Evolutionary conservation across 2,113 vertebrate genomes (phyloP).

Genomic region (Lates calcarifer): DNA sequence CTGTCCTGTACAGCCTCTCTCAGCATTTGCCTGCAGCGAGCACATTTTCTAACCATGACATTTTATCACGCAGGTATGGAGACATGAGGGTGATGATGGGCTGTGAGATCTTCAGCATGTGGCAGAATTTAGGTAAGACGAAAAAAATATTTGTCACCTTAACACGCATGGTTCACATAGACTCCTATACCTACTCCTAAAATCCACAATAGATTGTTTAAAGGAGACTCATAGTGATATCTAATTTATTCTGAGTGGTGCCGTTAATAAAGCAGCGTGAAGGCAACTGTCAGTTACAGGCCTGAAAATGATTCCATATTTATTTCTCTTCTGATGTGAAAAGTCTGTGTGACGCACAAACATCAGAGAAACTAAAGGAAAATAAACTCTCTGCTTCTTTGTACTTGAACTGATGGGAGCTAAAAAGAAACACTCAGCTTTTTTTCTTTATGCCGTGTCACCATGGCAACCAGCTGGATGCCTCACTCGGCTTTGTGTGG

Average conservation of each 20-base stretch:
- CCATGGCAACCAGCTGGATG: slow-evolving; percentile 43
- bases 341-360: slow-evolving; percentile 8
- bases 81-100: slow-evolving; percentile 99
- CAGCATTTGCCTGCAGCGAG: slow-evolving; percentile 13
- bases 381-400: slow-evolving; percentile 8
- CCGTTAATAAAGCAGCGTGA: background rate
- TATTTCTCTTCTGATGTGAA: background rate
- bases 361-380: background rate
- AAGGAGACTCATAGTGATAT: background rate
- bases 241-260: background rate
- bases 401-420: slow-evolving; percentile 8
- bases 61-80: slow-evolving; percentile 88
- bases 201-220: no score
- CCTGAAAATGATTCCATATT: background rate
- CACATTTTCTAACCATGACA: background rate
- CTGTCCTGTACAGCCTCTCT: background rate
- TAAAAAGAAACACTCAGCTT: background rate
- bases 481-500: slow-evolving; percentile 11
- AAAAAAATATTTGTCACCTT: background rate
- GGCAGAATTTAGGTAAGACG: slow-evolving; percentile 96
- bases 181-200: background rate
- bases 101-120: slow-evolving; percentile 99
- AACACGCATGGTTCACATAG: background rate
- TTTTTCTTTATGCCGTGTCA: slow-evolving; percentile 4
- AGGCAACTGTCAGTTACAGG: background rate